Base-by-base conservation (phyloP, 1,140 invertebrate species). In the Octopus bimaculoides region DNA sequence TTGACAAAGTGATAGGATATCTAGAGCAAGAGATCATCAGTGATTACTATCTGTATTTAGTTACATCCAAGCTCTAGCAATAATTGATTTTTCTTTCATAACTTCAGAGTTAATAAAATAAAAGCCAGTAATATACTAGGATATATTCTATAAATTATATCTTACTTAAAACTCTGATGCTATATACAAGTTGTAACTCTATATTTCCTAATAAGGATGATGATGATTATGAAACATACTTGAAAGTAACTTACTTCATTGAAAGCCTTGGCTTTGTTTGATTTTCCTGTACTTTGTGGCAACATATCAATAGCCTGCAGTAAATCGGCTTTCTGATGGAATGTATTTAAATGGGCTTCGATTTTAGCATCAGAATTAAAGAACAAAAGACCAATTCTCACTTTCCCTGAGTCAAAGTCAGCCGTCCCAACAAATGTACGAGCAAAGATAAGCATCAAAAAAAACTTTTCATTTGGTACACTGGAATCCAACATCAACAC, bases 401-500 rank as follows among this genome's bases (percentile, higher is more conserved):
- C 80, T 77, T 82, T 78, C 5, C 81, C 85, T 73, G 82, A 71
- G 61, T 87, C 84, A n/a, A 87, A 81, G 75, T 82, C 83, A n/a
- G 87, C 66, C 77, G 83, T 61, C 9, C 82, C 75, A n/a, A 83
- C 81, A n/a, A 88, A 82, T 20, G 80, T 56, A 5, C 78, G 80
- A 20, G 84, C 83, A 75, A 85, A 86, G 20, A 80, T 79, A 71
- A 84, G 85, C 84, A 88, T 87, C 85, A 85, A 88, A 1, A 80
- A 66, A 79, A 86, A 87, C 9, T 80, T 69, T 5, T 78, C 78
- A 26, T 82, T 79, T 77, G 79, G 83, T 5, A 86, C 87, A 5
- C 87, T 85, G 2, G 86, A 85, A 75, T 89, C 88, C 6, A 89
- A 76, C 56, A 89, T 85, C 55, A 88, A 81, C 12, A 89, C 79